Conservation (phyloP, 2,888 invertebrate genomes). For the Drosophila dives region DNA sequence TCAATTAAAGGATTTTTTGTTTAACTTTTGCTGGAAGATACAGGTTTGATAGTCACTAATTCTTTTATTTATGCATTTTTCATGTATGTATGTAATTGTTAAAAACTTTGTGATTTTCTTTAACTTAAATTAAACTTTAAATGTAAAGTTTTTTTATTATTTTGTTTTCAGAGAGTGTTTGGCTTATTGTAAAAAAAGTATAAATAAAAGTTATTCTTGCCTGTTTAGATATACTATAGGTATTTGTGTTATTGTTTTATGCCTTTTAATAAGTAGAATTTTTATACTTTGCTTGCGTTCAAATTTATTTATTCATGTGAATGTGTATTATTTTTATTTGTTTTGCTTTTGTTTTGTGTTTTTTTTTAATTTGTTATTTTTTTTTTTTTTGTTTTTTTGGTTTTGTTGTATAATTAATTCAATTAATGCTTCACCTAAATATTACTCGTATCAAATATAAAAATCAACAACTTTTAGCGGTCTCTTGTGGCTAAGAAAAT, state of each 20-base stretch:
- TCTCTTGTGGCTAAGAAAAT: constrained; percentile 75
- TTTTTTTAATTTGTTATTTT: constrained; percentile 3
- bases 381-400: constrained; percentile 27
- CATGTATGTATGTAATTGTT: constrained; percentile 55
- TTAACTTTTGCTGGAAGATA: constrained; percentile 84
- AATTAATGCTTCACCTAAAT: constrained; percentile 81
- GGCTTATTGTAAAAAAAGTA: constrained; percentile 72
- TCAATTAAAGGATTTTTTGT: constrained; percentile 65
- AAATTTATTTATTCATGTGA: constrained; percentile 53
- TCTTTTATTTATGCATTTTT: constrained; percentile 73
- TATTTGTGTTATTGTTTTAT: constrained; percentile 75
- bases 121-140: constrained; percentile 40
- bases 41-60: constrained; percentile 85
- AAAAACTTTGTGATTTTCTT: constrained; percentile 54
- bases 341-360: constrained; percentile 19
- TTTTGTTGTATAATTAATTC: constrained; percentile 80
- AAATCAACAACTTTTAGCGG: constrained; percentile 85
- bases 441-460: constrained; percentile 85
- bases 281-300: constrained; percentile 52
- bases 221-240: constrained; percentile 54
- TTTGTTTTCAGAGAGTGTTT: constrained; percentile 36
- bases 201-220: constrained; percentile 72
- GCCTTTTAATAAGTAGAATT: constrained; percentile 64
- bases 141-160: constrained; percentile 15
- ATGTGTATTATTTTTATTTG: constrained; percentile 37